Evolutionary conservation across 2,888 invertebrate species (phyloP).

Genomic region (Apamea crenata): DNA sequence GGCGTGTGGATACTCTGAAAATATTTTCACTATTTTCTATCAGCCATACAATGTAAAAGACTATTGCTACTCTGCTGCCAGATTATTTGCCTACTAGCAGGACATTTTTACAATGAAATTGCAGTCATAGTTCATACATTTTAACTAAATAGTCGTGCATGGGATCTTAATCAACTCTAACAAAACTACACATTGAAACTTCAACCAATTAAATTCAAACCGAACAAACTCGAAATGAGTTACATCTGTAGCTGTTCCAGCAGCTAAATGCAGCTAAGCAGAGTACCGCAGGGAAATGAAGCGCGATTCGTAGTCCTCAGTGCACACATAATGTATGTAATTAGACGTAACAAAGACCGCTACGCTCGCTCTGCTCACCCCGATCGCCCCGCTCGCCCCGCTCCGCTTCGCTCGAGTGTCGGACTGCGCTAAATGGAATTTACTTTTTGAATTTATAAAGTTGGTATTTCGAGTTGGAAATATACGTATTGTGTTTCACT

Average conservation of each 20-base stretch:
- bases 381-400: slow-evolving; percentile 10
- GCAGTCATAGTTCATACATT: neutral
- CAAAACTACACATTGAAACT: neutral
- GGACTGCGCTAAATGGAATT: slow-evolving; percentile 67
- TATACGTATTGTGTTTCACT: slow-evolving; percentile 60
- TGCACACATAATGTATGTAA: slow-evolving; percentile 62
- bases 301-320: slow-evolving; percentile 51
- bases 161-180: neutral
- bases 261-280: slow-evolving; percentile 51
- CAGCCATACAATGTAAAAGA: neutral
- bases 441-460: slow-evolving; percentile 67
- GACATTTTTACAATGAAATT: neutral
- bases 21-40: neutral
- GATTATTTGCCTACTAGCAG: neutral
- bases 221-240: slow-evolving; percentile 47
- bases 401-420: slow-evolving; percentile 48
- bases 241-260: slow-evolving; percentile 46
- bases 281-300: slow-evolving; percentile 55
- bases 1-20: neutral
- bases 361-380: slow-evolving; percentile 32
- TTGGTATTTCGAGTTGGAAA: slow-evolving; percentile 56
- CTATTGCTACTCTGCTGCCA: neutral
- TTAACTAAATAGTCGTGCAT: slow-evolving; percentile 4
- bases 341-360: slow-evolving; percentile 63
- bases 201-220: slow-evolving; percentile 31